phyloP scores from a whole-genome alignment of 2,113 vertebrate genomes.

The Miniopterus natalensis region DNA sequence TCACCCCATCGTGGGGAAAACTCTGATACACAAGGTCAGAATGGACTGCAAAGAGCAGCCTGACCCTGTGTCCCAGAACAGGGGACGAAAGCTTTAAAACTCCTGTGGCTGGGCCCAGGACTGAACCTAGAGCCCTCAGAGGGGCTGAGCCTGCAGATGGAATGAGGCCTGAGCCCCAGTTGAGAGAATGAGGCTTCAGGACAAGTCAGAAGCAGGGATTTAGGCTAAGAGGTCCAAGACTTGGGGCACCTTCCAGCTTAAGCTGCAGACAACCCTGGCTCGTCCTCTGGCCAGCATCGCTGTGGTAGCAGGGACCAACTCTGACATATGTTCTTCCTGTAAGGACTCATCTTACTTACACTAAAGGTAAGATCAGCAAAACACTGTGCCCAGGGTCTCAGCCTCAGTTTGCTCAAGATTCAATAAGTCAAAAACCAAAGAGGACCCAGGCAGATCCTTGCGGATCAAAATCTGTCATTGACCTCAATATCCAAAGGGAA shows the following conservation, averaged over 20 bases:
- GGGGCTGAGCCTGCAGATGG: neutral
- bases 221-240: neutral
- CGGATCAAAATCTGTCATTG: neutral
- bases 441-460: neutral
- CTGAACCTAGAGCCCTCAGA: neutral
- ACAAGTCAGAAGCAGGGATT: neutral
- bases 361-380: neutral
- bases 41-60: neutral
- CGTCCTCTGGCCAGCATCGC: neutral
- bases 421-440: neutral
- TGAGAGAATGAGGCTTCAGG: neutral
- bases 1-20: neutral
- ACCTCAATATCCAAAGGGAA: neutral
- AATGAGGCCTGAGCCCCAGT: neutral
- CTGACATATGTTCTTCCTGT: fast-evolving
- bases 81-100: neutral
- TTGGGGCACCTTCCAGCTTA: neutral
- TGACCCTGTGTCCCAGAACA: neutral
- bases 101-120: neutral
- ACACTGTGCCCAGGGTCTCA: neutral
- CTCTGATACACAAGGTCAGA: neutral
- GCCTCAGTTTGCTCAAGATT: neutral
- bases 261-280: neutral
- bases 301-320: neutral
- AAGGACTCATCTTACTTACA: neutral